Evolutionary conservation across 2,797 vertebrate genomes (phyloP).

Genomic region (Setipinna tenuifilis): DNA sequence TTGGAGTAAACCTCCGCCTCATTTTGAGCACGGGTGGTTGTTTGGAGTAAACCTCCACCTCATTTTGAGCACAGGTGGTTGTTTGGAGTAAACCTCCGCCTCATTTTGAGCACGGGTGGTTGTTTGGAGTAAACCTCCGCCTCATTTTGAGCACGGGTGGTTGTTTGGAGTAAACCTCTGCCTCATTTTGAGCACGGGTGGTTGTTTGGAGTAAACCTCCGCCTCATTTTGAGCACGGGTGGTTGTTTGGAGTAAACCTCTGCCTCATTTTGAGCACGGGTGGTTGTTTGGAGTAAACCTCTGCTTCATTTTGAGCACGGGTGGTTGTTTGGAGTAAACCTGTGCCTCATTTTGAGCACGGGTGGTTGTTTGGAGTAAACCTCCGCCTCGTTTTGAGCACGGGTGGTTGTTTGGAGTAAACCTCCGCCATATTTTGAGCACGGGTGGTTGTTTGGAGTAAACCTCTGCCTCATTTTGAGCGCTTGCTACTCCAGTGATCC

Average conservation of each 20-base stretch:
- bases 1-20: slow-evolving; percentile 14
- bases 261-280: no score
- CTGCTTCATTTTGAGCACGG: no score
- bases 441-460: neutral
- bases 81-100: slow-evolving; percentile 11
- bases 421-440: no score
- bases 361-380: neutral
- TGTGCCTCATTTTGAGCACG: no score
- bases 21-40: neutral
- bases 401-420: neutral
- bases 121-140: slow-evolving; percentile 3
- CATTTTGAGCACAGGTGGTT: neutral
- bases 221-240: neutral
- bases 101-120: neutral
- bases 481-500: neutral
- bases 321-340: neutral
- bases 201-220: slow-evolving; percentile 7
- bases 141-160: neutral
- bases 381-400: no score
- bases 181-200: neutral
- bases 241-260: slow-evolving; percentile 1
- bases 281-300: neutral
- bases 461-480: slow-evolving; percentile 26
- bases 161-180: slow-evolving; percentile 6
- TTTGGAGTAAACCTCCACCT: slow-evolving; percentile 12